Evolutionary conservation across 1,140 invertebrate genomes (phyloP).

Genomic region (Neocloeon triangulifer): DNA sequence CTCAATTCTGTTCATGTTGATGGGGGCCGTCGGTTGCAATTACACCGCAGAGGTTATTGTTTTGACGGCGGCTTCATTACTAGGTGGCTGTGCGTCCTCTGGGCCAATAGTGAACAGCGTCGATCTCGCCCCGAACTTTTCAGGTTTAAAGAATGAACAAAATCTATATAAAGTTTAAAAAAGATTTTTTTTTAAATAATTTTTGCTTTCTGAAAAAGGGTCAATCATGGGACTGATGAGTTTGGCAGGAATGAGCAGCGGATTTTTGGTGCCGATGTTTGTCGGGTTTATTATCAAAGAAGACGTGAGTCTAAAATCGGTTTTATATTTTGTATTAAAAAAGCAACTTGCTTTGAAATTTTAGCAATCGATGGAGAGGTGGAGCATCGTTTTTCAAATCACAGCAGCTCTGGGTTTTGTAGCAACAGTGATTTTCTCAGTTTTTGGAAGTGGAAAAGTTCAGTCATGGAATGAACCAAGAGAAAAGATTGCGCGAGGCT

Average conservation of each 20-base stretch:
- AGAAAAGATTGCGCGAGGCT: no score
- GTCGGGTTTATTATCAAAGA: constrained; percentile 33
- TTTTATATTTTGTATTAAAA: constrained; percentile 1
- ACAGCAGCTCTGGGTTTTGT: constrained; percentile 13
- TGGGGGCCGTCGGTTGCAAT: constrained; percentile 37
- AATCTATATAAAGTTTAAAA: no score
- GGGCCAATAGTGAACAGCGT: constrained; percentile 35
- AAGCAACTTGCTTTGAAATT: background rate
- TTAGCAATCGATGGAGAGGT: constrained; percentile 39
- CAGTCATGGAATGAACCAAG: constrained; percentile 32
- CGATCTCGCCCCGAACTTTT: constrained; percentile 43
- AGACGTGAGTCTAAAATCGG: constrained; percentile 36
- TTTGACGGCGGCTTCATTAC: constrained; percentile 30
- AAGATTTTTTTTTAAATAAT: no score
- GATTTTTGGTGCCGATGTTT: constrained; percentile 31
- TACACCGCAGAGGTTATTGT: constrained; percentile 29
- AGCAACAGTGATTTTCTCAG: constrained; percentile 8
- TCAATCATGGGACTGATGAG: constrained; percentile 31
- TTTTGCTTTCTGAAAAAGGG: no score
- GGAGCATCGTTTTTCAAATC: constrained; percentile 38
- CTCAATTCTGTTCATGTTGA: constrained; percentile 18
- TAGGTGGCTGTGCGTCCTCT: constrained; percentile 38
- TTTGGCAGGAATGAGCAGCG: constrained; percentile 22
- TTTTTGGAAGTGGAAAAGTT: constrained; percentile 30
- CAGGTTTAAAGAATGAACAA: no score